These are phyloP conservation scores for Epinotia bilunana DNA, from an alignment of 2,888 invertebrate genomes.

Conservation along the genomic window DNA sequence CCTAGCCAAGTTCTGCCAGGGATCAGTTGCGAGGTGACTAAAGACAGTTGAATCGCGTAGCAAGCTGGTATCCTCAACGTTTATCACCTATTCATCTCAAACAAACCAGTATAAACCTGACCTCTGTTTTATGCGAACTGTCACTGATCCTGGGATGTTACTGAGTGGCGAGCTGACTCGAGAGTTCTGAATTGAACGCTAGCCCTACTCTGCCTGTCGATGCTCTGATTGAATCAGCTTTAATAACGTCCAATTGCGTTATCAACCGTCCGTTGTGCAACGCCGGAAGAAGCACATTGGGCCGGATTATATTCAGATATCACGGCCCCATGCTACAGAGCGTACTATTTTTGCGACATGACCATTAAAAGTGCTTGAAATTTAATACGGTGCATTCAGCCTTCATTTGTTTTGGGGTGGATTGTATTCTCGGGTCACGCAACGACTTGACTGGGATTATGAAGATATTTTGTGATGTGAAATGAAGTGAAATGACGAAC, in stretches of 20 bases:
- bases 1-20: too few species aligned
- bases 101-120: background rate
- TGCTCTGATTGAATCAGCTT: slow-evolving; percentile 69
- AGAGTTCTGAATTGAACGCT: too few species aligned
- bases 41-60: too few species aligned
- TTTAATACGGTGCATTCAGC: background rate
- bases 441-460: background rate
- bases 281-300: slow-evolving; percentile 76
- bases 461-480: background rate
- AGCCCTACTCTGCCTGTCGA: slow-evolving; percentile 61
- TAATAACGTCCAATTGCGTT: slow-evolving; percentile 73
- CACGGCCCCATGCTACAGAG: slow-evolving; percentile 49
- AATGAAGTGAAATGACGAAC: slow-evolving; percentile 32
- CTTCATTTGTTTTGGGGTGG: background rate
- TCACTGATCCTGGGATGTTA: background rate
- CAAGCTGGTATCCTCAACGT: too few species aligned
- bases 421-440: background rate
- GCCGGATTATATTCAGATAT: slow-evolving; percentile 73
- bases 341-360: slow-evolving; percentile 29
- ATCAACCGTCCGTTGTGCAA: slow-evolving; percentile 73
- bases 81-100: too few species aligned
- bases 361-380: background rate
- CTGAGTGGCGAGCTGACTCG: background rate
- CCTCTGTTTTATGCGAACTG: background rate
- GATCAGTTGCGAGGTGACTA: too few species aligned